Conservation (phyloP, 1,140 invertebrate species). For the Drosophila ficusphila region DNA sequence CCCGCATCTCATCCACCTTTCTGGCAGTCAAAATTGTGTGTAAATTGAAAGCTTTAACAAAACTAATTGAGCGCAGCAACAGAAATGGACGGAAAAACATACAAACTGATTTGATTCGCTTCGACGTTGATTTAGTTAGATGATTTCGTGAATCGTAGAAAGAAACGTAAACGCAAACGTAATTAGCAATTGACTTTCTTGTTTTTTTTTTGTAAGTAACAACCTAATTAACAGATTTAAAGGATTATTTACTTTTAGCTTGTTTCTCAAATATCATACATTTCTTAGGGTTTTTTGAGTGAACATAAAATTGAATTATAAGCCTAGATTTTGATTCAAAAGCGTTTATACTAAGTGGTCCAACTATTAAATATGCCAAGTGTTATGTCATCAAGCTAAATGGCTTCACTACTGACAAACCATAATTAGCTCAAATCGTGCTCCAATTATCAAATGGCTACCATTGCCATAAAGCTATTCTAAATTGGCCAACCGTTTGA, state of each 20-base stretch:
- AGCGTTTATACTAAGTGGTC: too few relatives aligned
- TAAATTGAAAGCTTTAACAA: slow-evolving; percentile 12
- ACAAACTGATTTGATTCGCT: slow-evolving; percentile 2
- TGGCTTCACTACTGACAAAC: background rate
- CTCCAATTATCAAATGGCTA: background rate
- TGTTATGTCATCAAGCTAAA: background rate
- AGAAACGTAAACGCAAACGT: background rate
- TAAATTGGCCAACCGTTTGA: slow-evolving; percentile 5
- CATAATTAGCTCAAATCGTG: background rate
- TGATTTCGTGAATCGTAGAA: background rate
- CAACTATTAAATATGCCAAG: background rate
- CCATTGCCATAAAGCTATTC: background rate
- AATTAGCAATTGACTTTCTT: background rate
- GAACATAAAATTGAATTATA: too few relatives aligned
- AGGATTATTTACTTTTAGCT: too few relatives aligned
- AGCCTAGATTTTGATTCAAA: too few relatives aligned
- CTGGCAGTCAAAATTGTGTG: background rate
- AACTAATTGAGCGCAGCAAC: slow-evolving; percentile 12
- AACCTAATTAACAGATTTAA: background rate
- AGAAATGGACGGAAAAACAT: background rate
- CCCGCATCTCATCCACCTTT: too few relatives aligned
- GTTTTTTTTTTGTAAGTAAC: background rate
- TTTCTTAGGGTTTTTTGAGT: too few relatives aligned
- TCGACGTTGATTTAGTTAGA: background rate
- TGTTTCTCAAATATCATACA: too few relatives aligned